These are phyloP conservation scores for Mastomys natalensis DNA, from an alignment of 2,113 vertebrate genomes.

Conservation along the genomic window DNA sequence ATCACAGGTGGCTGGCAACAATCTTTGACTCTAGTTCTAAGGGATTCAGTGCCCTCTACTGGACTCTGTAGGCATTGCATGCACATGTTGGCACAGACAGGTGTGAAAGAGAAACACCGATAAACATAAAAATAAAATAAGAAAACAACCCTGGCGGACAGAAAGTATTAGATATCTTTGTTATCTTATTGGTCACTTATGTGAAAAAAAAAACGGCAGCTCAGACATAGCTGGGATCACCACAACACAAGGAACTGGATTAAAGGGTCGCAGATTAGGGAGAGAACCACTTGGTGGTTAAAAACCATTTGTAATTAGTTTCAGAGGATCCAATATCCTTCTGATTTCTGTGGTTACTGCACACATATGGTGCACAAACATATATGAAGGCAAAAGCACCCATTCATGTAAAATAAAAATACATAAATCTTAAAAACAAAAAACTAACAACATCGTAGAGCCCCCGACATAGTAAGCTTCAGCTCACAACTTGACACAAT, in stretches of 20 bases:
- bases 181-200: neutral
- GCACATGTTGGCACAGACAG: neutral
- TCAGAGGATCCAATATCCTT: neutral
- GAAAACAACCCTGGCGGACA: neutral
- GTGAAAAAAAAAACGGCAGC: neutral
- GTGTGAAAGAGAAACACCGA: neutral
- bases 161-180: neutral
- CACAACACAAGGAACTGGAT: neutral
- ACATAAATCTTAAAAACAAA: neutral
- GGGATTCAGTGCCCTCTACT: neutral
- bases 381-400: neutral
- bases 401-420: neutral
- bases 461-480: neutral
- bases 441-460: neutral
- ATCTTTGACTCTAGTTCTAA: neutral
- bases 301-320: neutral
- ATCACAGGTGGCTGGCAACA: neutral
- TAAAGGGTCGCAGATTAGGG: neutral
- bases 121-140: neutral
- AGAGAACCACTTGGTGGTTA: neutral
- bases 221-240: neutral
- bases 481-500: neutral
- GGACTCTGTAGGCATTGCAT: neutral
- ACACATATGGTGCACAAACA: neutral
- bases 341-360: neutral